Evolutionary conservation across 53 echinoderm and acorn worm genomes (phyloP).

Genomic region (Zoroaster sp.): DNA sequence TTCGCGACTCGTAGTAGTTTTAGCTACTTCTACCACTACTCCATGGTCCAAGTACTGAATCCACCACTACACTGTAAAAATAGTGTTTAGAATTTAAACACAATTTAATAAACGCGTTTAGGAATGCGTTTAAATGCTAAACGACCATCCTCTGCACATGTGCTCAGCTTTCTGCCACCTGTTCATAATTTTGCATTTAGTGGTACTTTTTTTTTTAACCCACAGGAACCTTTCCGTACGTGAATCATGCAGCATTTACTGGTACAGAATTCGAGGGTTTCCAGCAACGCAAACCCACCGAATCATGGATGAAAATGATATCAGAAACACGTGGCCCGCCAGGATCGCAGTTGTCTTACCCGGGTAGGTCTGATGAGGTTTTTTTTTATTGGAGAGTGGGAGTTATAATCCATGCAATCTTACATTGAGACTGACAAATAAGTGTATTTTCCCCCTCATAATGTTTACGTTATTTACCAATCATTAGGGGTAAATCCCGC

Average conservation of each 20-base stretch:
- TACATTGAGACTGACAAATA: background rate
- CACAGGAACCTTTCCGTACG: conserved; percentile 49
- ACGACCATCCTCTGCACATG: too few relatives aligned
- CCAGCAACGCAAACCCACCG: background rate
- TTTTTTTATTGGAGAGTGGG: background rate
- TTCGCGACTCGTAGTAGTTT: too few relatives aligned
- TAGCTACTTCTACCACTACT: too few relatives aligned
- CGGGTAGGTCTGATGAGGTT: background rate
- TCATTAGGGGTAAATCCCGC: conserved; percentile 13
- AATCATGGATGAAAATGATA: conserved; percentile 1
- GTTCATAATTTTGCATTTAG: background rate
- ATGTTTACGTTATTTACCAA: too few relatives aligned
- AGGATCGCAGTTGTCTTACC: background rate
- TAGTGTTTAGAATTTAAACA: too few relatives aligned
- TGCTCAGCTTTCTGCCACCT: background rate
- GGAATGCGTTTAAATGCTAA: too few relatives aligned
- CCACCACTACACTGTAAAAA: too few relatives aligned
- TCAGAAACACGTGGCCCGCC: background rate
- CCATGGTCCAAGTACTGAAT: too few relatives aligned
- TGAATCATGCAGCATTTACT: conserved; percentile 58
- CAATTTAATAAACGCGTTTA: too few relatives aligned
- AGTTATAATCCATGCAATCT: background rate
- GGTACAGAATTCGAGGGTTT: conserved; percentile 51
- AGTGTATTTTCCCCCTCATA: too few relatives aligned
- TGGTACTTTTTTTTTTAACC: background rate